phyloP scores from a whole-genome alignment of 1,140 invertebrate genomes.

The Holotrichia oblita region DNA sequence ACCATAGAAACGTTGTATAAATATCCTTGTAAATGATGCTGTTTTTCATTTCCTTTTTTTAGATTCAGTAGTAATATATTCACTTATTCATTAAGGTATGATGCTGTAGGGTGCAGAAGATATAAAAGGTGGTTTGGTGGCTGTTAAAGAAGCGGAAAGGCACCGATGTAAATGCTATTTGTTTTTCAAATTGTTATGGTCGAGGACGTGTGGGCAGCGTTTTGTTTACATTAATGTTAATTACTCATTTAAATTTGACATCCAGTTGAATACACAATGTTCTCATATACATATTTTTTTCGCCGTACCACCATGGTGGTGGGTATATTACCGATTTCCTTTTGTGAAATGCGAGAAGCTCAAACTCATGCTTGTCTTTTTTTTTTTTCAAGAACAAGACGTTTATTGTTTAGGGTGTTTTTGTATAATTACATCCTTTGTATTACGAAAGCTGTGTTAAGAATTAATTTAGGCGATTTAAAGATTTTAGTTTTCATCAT shows the following conservation, averaged over 20 bases:
- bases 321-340: not conserved
- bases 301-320: not conserved
- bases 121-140: not conserved
- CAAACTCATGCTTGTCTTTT: conserved; percentile 14
- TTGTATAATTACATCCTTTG: not conserved
- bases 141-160: not conserved
- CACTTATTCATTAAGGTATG: not conserved
- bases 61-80: not conserved
- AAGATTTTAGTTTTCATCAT: no score
- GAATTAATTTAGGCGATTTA: no score
- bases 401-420: conserved; percentile 6
- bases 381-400: not conserved
- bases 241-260: conserved; percentile 17
- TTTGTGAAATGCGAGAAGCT: conserved; percentile 12
- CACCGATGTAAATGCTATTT: conserved; percentile 7
- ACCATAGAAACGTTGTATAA: not conserved
- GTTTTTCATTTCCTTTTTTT: not conserved
- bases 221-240: conserved; percentile 21
- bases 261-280: conserved; percentile 1
- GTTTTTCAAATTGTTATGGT: not conserved
- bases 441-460: not conserved
- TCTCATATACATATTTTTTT: conserved; percentile 4
- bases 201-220: not conserved
- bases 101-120: not conserved
- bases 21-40: not conserved